Percentiles rank a stretch among this genome's conserved stretches.
These are phyloP conservation scores for Pteruthius melanotis DNA, from an alignment of 2,113 vertebrate genomes.

Conservation along the genomic window DNA sequence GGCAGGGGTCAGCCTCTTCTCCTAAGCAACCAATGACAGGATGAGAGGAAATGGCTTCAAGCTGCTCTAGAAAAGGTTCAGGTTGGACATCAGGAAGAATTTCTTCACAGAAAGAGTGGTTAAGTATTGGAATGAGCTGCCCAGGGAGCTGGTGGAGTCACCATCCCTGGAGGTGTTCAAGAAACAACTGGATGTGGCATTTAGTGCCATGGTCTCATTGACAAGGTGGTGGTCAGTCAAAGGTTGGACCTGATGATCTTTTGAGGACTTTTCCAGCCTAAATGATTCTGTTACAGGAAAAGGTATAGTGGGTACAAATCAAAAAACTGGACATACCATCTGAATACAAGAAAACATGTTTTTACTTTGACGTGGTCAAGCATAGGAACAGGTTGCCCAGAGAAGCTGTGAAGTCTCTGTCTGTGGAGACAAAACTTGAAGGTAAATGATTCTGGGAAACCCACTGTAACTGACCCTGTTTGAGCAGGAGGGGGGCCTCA, in stretches of 20 bases:
- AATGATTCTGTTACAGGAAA: neutral
- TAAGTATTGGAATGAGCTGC: neutral
- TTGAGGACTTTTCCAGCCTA: neutral
- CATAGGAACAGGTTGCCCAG: neutral
- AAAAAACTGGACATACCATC: neutral
- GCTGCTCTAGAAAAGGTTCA: neutral
- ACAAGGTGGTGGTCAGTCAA: neutral
- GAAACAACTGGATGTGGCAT: neutral
- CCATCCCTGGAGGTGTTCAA: neutral
- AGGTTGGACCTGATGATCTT: neutral
- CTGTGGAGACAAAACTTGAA: neutral
- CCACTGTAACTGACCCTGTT: neutral
- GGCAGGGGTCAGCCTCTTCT: accelerated
- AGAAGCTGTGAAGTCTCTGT: neutral
- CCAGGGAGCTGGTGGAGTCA: neutral
- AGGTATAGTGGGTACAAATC: neutral
- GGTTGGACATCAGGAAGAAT: neutral
- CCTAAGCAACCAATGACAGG: accelerated
- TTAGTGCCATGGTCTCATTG: neutral
- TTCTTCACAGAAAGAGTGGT: neutral
- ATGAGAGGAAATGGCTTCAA: neutral
- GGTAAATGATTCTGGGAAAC: neutral
- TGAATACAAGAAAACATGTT: neutral
- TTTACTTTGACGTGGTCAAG: neutral
- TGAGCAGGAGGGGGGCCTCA: neutral